Evolutionary conservation across 2,888 invertebrate genomes (phyloP).

Genomic region (Dyspetes luteomarginatus): DNA sequence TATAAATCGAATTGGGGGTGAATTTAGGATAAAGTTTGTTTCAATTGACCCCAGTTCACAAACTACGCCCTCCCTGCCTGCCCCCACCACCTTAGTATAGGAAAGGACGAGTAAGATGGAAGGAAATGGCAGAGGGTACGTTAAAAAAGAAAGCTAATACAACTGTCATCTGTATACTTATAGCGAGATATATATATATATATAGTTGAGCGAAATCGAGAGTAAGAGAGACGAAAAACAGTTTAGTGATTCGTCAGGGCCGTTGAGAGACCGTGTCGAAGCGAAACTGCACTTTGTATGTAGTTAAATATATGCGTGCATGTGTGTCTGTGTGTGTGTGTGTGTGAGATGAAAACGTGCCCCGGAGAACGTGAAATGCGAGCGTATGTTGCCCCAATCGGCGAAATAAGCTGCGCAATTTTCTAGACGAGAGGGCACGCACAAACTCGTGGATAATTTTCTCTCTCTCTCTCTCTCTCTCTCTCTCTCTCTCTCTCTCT

Average conservation of each 20-base stretch:
- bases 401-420: slow-evolving; percentile 79
- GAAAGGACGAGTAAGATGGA: slow-evolving; percentile 33
- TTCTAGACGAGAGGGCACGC: slow-evolving; percentile 76
- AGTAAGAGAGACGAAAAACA: slow-evolving; percentile 53
- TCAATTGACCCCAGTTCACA: too few species aligned
- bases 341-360: slow-evolving; percentile 14
- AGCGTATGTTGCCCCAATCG: slow-evolving; percentile 68
- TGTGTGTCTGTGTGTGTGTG: slow-evolving; percentile 50
- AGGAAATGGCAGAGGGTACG: slow-evolving; percentile 18
- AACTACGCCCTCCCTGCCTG: too few species aligned
- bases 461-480: slow-evolving; percentile 36
- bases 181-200: not conserved
- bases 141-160: slow-evolving; percentile 24
- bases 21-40: too few species aligned
- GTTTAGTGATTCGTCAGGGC: slow-evolving; percentile 75
- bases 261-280: slow-evolving; percentile 70
- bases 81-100: too few species aligned
- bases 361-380: slow-evolving; percentile 29
- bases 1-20: too few species aligned
- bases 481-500: too few species aligned
- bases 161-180: not conserved
- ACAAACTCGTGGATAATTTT: slow-evolving; percentile 51
- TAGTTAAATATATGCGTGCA: not conserved
- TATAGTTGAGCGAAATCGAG: slow-evolving; percentile 18
- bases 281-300: slow-evolving; percentile 52